Evolutionary conservation across 2,888 invertebrate species (phyloP), one percentile per base, ranked within the genome.

Genomic region (Autographa gamma): DNA sequence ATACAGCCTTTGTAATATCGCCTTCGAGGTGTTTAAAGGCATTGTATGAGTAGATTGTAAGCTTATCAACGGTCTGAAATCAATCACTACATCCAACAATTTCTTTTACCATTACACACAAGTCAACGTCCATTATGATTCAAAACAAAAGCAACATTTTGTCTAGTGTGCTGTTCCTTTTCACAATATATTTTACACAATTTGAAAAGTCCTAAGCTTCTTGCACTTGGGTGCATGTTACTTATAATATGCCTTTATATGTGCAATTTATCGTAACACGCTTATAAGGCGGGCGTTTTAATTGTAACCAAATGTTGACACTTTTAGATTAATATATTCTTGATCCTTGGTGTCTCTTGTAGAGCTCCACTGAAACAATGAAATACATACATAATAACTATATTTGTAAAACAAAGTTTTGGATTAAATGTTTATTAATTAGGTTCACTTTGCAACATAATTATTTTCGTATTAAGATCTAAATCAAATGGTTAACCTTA

Each of bases 331-430:
- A 63, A 67, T 71, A 60, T 63, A 65, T 63, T 61, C 63, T 73
- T 64, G 72, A 67, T 67, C 41, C 63, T 71, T 66, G 34, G 61
- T 72, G 58, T n/a, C 64, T 43, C 63, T 68, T 76, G 56, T 67
- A 60, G 13, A 25, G 67, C 83, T 86, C 81, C 83, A 73, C 86
- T 86, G 81, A n/a, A 86, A 86, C 56, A 41, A 38, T 31, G 6
- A n/a, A 48, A 7, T n/a, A 8, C 6, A 25, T 8, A n/a, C n/a
- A n/a, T n/a, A n/a, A n/a, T n/a, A n/a, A n/a, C n/a, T n/a, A n/a
- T n/a, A n/a, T n/a, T n/a, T n/a, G n/a, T n/a, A n/a, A n/a, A n/a
- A n/a, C n/a, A n/a, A n/a, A n/a, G n/a, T n/a, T n/a, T n/a, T n/a
- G n/a, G n/a, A n/a, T n/a, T n/a, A n/a, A n/a, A n/a, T n/a, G n/a